Evolutionary conservation across 2,888 invertebrate species (phyloP).

Genomic region (Drosophila quasianomalipes): DNA sequence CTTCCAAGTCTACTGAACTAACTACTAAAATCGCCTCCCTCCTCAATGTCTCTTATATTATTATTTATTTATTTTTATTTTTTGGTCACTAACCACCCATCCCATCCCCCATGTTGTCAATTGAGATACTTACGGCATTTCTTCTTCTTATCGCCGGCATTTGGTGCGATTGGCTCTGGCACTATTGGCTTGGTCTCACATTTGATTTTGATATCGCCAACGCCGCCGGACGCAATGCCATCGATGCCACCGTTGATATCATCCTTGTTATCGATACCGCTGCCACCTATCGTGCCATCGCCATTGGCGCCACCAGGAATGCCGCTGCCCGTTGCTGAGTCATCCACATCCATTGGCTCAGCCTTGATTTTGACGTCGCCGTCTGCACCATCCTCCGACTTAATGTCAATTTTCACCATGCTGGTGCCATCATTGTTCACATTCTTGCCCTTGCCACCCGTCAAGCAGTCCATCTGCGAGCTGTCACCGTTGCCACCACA

Average conservation of each 20-base stretch:
- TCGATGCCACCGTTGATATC: constrained; percentile 88
- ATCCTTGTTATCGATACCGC: constrained; percentile 86
- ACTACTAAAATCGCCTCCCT: too few relatives aligned
- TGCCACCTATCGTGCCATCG: constrained; percentile 74
- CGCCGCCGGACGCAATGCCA: constrained; percentile 47
- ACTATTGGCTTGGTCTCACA: constrained; percentile 88
- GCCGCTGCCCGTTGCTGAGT: constrained; percentile 47
- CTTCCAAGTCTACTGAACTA: neutral
- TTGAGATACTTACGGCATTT: constrained; percentile 88
- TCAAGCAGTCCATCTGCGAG: constrained; percentile 85
- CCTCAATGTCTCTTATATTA: neutral
- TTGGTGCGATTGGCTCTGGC: constrained; percentile 87
- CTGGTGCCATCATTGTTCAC: constrained; percentile 88
- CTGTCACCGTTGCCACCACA: constrained; percentile 83
- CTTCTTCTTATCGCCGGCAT: constrained; percentile 88
- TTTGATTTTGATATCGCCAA: constrained; percentile 85
- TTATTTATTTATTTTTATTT: too few relatives aligned
- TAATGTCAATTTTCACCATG: constrained; percentile 79
- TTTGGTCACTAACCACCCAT: too few relatives aligned
- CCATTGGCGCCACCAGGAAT: constrained; percentile 44
- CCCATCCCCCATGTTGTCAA: neutral
- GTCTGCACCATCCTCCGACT: constrained; percentile 71
- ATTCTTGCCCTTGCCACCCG: constrained; percentile 87
- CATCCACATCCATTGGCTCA: constrained; percentile 85
- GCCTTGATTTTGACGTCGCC: constrained; percentile 83